Conservation (phyloP, 2,797 vertebrate species). For the Lycodopsis pacificus region DNA sequence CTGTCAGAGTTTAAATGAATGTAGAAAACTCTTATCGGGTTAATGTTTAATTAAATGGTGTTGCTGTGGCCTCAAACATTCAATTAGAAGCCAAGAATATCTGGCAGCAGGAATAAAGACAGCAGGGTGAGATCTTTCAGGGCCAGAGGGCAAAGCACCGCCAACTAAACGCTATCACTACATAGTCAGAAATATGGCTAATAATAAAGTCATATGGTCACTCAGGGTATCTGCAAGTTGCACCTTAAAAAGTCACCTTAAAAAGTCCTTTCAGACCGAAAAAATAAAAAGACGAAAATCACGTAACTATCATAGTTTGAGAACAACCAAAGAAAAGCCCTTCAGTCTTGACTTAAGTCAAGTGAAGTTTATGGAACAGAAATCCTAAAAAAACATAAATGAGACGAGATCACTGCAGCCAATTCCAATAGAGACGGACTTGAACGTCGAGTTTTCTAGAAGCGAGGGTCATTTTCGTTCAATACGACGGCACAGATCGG, state of each 20-base stretch:
- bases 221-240: neutral
- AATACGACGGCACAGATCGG: neutral
- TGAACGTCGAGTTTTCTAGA: neutral
- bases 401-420: neutral
- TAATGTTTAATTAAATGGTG: constrained; percentile 29
- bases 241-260: neutral
- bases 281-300: neutral
- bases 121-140: constrained; percentile 17
- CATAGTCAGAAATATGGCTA: neutral
- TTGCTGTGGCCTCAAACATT: neutral
- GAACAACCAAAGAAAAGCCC: neutral
- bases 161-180: constrained; percentile 6
- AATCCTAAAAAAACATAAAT: neutral
- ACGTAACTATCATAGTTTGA: neutral
- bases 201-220: neutral
- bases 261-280: neutral
- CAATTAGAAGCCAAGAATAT: constrained; percentile 41
- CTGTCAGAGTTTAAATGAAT: constrained; percentile 23
- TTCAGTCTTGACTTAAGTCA: neutral
- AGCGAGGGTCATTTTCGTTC: neutral
- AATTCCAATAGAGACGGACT: neutral
- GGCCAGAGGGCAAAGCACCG: constrained; percentile 27
- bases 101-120: constrained; percentile 25
- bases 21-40: constrained; percentile 6
- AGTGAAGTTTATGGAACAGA: too few species aligned